Evolutionary conservation across 1,140 invertebrate genomes (phyloP).

Genomic region (Drosophila kikkawai): DNA sequence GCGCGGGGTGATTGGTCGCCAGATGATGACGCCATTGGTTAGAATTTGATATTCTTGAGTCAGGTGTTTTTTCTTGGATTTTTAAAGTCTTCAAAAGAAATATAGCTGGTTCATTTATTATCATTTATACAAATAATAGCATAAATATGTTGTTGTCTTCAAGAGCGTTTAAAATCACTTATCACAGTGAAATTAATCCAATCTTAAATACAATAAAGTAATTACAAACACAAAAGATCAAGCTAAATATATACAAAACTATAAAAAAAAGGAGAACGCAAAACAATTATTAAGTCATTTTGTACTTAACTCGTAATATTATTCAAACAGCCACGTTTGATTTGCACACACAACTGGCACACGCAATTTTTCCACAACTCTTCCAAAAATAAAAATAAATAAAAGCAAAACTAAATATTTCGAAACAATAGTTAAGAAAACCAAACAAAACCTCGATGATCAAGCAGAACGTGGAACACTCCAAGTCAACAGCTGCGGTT

Average conservation of each 20-base stretch:
- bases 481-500: slow-evolving; percentile 32
- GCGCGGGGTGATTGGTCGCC: slow-evolving; percentile 6
- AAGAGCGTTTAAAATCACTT: no score
- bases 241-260: no score
- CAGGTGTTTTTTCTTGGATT: neutral
- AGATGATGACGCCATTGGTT: slow-evolving; percentile 1
- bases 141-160: no score
- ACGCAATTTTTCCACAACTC: slow-evolving; percentile 8
- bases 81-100: neutral
- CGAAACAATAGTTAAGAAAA: neutral
- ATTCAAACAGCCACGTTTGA: slow-evolving; percentile 12
- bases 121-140: no score
- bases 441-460: slow-evolving; percentile 2
- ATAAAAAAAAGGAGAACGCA: neutral
- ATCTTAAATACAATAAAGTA: neutral
- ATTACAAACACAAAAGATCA: neutral
- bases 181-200: no score
- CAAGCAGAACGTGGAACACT: slow-evolving; percentile 8
- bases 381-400: neutral
- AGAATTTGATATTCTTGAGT: no score
- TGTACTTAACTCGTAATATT: no score
- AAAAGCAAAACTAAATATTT: slow-evolving; percentile 11
- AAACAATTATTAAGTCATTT: neutral
- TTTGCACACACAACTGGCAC: slow-evolving; percentile 16
- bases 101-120: no score